Evolutionary conservation across 2,888 invertebrate genomes (phyloP).

Genomic region (Xylophagus ater): DNA sequence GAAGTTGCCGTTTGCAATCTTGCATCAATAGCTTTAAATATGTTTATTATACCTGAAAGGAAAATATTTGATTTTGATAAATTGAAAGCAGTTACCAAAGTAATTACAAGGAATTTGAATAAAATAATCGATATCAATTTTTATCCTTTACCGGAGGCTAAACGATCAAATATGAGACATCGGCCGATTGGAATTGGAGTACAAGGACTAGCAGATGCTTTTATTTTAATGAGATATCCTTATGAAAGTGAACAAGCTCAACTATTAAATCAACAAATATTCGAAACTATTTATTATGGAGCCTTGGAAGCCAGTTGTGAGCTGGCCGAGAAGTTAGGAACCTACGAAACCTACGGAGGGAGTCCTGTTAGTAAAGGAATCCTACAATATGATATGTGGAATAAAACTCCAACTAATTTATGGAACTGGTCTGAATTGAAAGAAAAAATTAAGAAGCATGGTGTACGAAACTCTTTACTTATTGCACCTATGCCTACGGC

Average conservation of each 20-base stretch:
- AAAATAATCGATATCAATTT: conserved; percentile 89
- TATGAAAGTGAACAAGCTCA: conserved; percentile 78
- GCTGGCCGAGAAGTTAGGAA: conserved; percentile 65
- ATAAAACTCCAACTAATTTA: conserved; percentile 65
- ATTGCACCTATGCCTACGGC: conserved; percentile 95
- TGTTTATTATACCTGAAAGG: conserved; percentile 54
- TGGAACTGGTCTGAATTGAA: conserved; percentile 80
- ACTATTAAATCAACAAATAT: conserved; percentile 78
- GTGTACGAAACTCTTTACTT: conserved; percentile 78
- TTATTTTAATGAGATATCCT: conserved; percentile 77
- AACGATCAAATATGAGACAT: conserved; percentile 67
- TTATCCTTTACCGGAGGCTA: conserved; percentile 80
- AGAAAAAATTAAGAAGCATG: conserved; percentile 69
- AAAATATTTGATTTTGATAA: conserved; percentile 63
- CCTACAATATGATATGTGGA: conserved; percentile 93
- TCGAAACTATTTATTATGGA: conserved; percentile 90
- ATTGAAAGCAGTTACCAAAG: conserved; percentile 71
- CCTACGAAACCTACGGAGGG: conserved; percentile 82
- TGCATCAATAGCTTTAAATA: conserved; percentile 86
- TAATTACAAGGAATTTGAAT: conserved; percentile 77
- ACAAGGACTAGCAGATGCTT: conserved; percentile 90
- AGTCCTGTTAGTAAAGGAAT: conserved; percentile 84
- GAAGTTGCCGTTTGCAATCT: conserved; percentile 92
- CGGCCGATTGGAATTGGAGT: conserved; percentile 80
- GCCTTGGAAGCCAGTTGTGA: conserved; percentile 88